A percentile compares a stretch with the other conserved stretches of the same genome.
These are phyloP conservation scores for Mallotus villosus DNA, from an alignment of 2,797 vertebrate genomes.

Conservation along the genomic window DNA sequence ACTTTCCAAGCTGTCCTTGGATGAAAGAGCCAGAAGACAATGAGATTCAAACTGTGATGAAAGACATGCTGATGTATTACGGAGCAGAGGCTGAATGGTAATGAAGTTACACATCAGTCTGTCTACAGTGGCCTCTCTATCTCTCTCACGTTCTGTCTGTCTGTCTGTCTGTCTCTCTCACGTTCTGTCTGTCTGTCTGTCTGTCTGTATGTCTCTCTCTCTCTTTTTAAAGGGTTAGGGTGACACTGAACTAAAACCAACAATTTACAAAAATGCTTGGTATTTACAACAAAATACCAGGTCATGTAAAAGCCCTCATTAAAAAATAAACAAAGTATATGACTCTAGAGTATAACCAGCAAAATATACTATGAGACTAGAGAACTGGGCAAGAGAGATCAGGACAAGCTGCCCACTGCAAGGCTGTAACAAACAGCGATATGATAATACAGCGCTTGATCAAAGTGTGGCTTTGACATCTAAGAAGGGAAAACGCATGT, in stretches of 20 bases:
- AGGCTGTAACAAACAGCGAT: conserved; percentile 25
- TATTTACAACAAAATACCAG: background rate
- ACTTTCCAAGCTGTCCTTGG: conserved; percentile 12
- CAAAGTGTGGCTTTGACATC: conserved; percentile 39
- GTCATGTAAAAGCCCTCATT: background rate
- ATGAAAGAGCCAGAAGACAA: conserved; percentile 12
- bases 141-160: background rate
- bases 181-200: background rate
- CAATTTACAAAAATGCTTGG: background rate
- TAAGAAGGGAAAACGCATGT: background rate
- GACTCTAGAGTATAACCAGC: background rate
- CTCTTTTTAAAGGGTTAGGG: background rate
- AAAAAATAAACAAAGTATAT: background rate
- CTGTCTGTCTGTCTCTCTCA: background rate
- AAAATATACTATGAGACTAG: background rate
- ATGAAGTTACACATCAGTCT: background rate
- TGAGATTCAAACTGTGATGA: conserved; percentile 18
- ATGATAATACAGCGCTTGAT: conserved; percentile 38
- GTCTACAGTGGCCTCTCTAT: background rate
- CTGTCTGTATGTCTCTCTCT: too few species aligned
- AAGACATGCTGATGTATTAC: conserved; percentile 19
- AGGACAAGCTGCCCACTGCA: conserved; percentile 6
- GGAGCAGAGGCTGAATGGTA: conserved; percentile 1
- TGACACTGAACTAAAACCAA: background rate
- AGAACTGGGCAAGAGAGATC: background rate